Evolutionary conservation across 2,888 invertebrate genomes (phyloP), one percentile per base, ranked within the genome.

Genomic region (Biston stratarius): DNA sequence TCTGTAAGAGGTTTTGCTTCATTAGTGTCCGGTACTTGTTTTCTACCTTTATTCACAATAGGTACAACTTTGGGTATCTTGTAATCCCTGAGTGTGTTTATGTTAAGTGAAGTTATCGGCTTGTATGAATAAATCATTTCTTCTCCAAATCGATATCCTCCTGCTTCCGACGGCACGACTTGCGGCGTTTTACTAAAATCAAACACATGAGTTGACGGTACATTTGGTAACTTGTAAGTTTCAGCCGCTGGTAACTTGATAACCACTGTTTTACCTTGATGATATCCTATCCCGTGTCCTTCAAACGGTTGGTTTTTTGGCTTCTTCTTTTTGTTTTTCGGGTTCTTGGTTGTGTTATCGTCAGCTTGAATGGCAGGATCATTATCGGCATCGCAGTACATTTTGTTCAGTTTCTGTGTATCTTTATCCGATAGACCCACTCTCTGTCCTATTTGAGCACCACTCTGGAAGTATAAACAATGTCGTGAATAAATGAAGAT

Each of bases 341-440:
- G 74, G 40, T 70, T 85, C 69, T 88, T 86, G 75, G 85, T 87
- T 71, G 84, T 84, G 11, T 62, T 81, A 8, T 82, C 85, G 14
- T 85, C 84, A 36, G 80, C 84, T 60, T 84, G 77, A 44, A 73
- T 74, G 47, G 75, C 78, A 24, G 49, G 38, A 61, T 86, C 84
- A 9, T 84, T 85, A 70, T 89, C 88, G 7, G 86, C 83, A 57
- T 92, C 91, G 68, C 94, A 94, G 76, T 96, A 96, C 95, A 95
- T 95, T 78, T 88, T 90, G 71, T 94, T 94, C 11, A 96, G 81
- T 81, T 95, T 96, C 70, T 88, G 80, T 7, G 90, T 83, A 70
- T 96, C 96, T 73, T 95, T 95, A 42, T 94, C 91, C 33, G 95
- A 95, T 51, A 96, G 84, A 47, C 94, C 94, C 52, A 85, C 70